Conservation (phyloP, 2,797 vertebrate genomes). For the Sebastes taczanowskii region DNA sequence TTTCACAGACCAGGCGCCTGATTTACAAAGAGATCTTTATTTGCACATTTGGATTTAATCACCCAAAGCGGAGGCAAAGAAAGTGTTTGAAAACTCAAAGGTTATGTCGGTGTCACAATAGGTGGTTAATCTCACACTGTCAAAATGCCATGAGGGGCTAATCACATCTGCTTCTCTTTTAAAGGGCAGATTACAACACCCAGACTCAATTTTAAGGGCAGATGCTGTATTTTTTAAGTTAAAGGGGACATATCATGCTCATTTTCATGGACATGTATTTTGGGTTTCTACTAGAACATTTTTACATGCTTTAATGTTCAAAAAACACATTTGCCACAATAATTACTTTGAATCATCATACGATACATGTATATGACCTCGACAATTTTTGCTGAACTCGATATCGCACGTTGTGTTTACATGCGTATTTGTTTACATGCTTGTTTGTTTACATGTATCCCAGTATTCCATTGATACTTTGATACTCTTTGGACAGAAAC, state of each 20-base stretch:
- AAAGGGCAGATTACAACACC: neutral
- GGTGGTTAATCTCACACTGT: neutral
- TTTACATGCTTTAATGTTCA: neutral
- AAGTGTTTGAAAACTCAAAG: neutral
- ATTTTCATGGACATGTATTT: neutral
- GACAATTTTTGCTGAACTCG: neutral
- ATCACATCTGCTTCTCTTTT: neutral
- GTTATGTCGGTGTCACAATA: neutral
- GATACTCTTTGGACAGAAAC: neutral
- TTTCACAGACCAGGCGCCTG: neutral
- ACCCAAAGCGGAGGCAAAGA: neutral
- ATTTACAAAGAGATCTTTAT: slow-evolving; percentile 1
- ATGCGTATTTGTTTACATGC: neutral
- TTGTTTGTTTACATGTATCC: no score
- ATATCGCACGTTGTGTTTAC: no score
- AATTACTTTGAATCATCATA: neutral
- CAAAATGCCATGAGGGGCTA: neutral
- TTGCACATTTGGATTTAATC: neutral
- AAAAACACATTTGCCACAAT: neutral
- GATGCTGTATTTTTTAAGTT: neutral
- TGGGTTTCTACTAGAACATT: neutral
- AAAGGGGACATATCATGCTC: neutral
- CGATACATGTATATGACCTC: neutral
- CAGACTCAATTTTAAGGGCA: neutral
- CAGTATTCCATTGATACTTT: neutral